Evolutionary conservation across 2,113 vertebrate species (phyloP).

Genomic region (Zeus faber): DNA sequence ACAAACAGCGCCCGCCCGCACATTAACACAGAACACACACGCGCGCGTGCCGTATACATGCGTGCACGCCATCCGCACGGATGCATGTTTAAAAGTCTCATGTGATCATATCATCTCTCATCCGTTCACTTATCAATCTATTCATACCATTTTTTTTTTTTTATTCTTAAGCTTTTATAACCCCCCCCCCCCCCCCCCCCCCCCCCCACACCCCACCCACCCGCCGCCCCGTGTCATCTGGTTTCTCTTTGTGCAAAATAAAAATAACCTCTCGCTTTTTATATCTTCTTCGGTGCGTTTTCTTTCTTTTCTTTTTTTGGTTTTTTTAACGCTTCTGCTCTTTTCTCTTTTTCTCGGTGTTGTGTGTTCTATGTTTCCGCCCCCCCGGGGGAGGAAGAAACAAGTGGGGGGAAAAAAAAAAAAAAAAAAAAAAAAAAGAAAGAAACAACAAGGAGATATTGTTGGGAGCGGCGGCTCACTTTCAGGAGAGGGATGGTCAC

Average conservation of each 20-base stretch:
- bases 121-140: too few species aligned
- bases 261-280: slow-evolving; percentile 70
- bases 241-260: slow-evolving; percentile 51
- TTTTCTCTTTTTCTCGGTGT: too few species aligned
- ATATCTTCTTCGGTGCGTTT: slow-evolving; percentile 56
- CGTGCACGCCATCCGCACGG: too few species aligned
- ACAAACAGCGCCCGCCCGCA: slow-evolving; percentile 42
- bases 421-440: slow-evolving; percentile 39
- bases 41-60: neutral
- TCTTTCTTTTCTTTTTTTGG: slow-evolving; percentile 43
- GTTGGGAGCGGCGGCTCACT: slow-evolving; percentile 79
- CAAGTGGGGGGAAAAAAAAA: slow-evolving; percentile 37
- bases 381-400: slow-evolving; percentile 56
- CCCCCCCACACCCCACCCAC: too few species aligned
- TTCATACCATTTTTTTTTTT: too few species aligned
- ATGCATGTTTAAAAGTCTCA: slow-evolving; percentile 3
- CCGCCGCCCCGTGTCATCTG: slow-evolving; percentile 46
- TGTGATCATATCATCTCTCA: slow-evolving; percentile 18
- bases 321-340: too few species aligned
- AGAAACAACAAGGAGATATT: neutral
- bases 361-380: slow-evolving; percentile 78
- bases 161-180: too few species aligned
- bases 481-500: slow-evolving; percentile 93
- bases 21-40: too few species aligned
- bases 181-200: too few species aligned